Base-by-base conservation (phyloP, 2,797 vertebrate genomes). In the Poecilia picta region DNA sequence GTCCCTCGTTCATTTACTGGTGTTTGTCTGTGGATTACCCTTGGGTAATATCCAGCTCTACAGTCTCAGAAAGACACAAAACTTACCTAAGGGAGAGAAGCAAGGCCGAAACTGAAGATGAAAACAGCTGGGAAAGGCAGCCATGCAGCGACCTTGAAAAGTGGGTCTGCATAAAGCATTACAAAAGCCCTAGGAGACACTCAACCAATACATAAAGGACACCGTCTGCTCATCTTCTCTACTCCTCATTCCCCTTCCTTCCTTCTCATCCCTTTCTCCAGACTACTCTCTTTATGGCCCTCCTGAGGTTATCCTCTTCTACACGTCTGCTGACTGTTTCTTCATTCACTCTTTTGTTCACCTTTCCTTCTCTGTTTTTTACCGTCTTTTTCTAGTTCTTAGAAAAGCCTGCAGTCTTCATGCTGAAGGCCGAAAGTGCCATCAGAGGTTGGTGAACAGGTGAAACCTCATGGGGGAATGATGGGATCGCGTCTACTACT, bases 121-220 rank as follows among this genome's bases (percentile, higher is more conserved):
- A 95, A 96, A 96, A 93, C 95, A 96, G 94, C 95, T 96, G 95
- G 92, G 87, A 86, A 79, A 80, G 85, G 87, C 92, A 93, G 94
- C 94, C 92, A 89, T 91, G 87, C 78, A 77, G 85, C 89, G 92
- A 94, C 96, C 95, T 95, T 96, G 94, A 84, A 93, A 93, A 89
- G 90, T 83, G 77, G 73, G 93, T 92, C 95, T 96, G 94, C 83
- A 80, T 88, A 95, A 95, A 91, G 83, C 95, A 96, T 96, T 95
- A 96, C 87, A 90, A 85, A 89, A 84, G 90, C 92, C 93, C 87
- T 92, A 84, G 80, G 94, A 95, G 89, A 88, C 93, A 90, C 88
- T 90, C 87, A 92, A 88, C 94, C 88, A 84, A 92, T 91, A 92
- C 87, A 90, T 93, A 93, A 92, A 91, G 92, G 92, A 89, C 91